Evolutionary conservation across 2,113 vertebrate genomes (phyloP).

Genomic region (Cyphomyrus discorhynchus): DNA sequence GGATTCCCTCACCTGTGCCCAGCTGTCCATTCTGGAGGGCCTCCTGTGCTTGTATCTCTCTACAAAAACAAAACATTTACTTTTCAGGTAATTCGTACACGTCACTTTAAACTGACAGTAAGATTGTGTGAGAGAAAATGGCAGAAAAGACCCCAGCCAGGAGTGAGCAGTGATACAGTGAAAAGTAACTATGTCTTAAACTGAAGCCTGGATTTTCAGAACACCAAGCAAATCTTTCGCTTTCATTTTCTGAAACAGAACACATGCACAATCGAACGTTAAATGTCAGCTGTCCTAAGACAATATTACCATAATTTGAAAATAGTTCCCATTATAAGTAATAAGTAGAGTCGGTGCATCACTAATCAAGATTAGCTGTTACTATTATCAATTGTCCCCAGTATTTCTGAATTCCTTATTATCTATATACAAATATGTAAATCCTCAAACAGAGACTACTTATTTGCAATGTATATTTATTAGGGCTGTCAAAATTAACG

Average conservation of each 20-base stretch:
- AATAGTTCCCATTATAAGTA: background rate
- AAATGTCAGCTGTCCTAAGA: background rate
- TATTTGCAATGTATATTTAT: background rate
- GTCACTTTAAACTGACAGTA: background rate
- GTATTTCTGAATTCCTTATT: background rate
- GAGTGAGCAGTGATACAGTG: background rate
- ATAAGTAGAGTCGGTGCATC: background rate
- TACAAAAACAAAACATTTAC: constrained; percentile 33
- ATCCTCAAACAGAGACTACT: background rate
- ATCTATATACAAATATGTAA: background rate
- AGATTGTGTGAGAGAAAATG: background rate
- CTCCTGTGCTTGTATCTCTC: constrained; percentile 88
- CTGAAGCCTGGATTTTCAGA: background rate
- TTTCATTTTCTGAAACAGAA: background rate
- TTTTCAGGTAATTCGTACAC: background rate
- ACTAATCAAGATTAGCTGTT: background rate
- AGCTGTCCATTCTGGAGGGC: constrained; percentile 82
- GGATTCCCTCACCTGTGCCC: constrained; percentile 67
- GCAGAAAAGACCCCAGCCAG: background rate
- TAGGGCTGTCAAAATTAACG: too few relatives aligned
- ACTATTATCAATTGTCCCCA: background rate
- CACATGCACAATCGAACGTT: background rate
- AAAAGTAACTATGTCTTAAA: background rate
- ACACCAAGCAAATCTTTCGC: background rate
- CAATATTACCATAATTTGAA: background rate